phyloP scores from a whole-genome alignment of 2,113 vertebrate species.

The Rhinoderma darwinii region DNA sequence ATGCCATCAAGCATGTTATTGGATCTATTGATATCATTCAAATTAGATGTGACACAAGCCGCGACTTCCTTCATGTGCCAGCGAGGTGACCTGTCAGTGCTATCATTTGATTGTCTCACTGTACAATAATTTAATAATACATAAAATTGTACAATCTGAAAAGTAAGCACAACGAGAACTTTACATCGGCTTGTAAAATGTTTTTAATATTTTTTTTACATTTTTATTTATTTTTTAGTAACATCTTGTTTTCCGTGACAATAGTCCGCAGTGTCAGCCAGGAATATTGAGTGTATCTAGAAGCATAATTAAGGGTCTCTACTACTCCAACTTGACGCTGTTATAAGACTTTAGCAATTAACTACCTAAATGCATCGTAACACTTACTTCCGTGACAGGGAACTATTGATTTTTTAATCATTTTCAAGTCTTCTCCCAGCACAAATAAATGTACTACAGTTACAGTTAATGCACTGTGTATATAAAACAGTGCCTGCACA shows the following conservation, averaged over 20 bases:
- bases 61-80: constrained; percentile 13
- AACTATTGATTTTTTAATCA: constrained; percentile 94
- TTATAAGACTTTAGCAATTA: constrained; percentile 83
- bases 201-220: not conserved
- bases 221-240: not conserved
- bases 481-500: constrained; percentile 74
- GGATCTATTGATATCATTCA: constrained; percentile 44
- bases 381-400: constrained; percentile 82
- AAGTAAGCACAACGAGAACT: constrained; percentile 14
- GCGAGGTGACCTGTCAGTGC: constrained; percentile 25
- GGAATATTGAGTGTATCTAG: not conserved
- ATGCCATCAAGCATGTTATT: constrained; percentile 32
- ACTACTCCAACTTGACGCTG: constrained; percentile 78
- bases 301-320: constrained; percentile 60
- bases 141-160: not conserved
- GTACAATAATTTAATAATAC: constrained; percentile 36
- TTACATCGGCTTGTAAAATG: not conserved
- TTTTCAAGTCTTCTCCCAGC: constrained; percentile 84
- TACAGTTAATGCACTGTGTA: constrained; percentile 86
- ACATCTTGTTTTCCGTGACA: not conserved
- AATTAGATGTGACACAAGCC: constrained; percentile 37
- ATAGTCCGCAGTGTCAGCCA: not conserved
- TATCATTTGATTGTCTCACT: constrained; percentile 32
- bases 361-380: constrained; percentile 85
- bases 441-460: constrained; percentile 87